phyloP scores from a whole-genome alignment of 1,140 invertebrate genomes.

The Acromyrmex heyeri region DNA sequence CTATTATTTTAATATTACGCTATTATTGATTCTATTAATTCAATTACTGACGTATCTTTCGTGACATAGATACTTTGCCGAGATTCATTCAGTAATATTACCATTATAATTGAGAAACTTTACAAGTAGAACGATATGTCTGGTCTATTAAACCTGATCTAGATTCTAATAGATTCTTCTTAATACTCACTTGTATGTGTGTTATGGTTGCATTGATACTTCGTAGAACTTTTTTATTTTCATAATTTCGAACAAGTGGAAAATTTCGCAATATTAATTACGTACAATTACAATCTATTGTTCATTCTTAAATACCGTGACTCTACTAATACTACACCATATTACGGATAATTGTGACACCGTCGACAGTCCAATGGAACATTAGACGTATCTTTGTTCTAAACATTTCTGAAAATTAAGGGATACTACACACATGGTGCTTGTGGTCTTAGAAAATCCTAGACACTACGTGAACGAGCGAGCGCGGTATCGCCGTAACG shows the following conservation, averaged over 20 bases:
- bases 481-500: slow-evolving; percentile 80
- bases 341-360: background rate
- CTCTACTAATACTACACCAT: background rate
- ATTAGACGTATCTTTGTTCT: slow-evolving; percentile 30
- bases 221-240: background rate
- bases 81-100: slow-evolving; percentile 19
- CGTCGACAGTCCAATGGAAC: background rate
- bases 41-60: background rate
- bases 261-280: background rate
- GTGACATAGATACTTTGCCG: background rate
- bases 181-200: background rate
- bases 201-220: background rate
- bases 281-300: background rate
- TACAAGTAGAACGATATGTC: background rate
- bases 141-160: slow-evolving; percentile 2
- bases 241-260: background rate
- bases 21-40: background rate
- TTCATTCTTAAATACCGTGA: background rate
- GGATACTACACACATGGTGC: slow-evolving; percentile 35
- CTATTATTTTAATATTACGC: slow-evolving; percentile 21
- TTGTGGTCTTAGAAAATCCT: slow-evolving; percentile 49
- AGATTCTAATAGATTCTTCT: background rate
- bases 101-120: background rate
- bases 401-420: slow-evolving; percentile 59
- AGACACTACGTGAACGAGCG: slow-evolving; percentile 50